phyloP scores from a whole-genome alignment of 2,113 vertebrate species.

The Mastomys natalensis region DNA sequence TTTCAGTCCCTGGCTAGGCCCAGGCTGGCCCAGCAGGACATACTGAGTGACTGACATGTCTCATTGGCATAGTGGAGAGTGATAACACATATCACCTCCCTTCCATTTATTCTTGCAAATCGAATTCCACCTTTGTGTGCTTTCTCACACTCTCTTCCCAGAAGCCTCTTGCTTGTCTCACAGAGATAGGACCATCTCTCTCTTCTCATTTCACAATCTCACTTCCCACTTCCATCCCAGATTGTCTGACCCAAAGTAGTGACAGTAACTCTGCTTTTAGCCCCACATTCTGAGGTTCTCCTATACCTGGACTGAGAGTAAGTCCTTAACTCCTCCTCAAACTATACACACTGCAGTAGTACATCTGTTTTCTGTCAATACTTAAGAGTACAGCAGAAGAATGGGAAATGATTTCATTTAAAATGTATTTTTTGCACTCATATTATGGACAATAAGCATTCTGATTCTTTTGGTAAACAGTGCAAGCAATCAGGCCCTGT shows the following conservation, averaged over 20 bases:
- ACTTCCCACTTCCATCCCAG: not conserved
- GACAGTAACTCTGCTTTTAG: not conserved
- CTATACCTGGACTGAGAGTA: not conserved
- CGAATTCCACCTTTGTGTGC: not conserved
- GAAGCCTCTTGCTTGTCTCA: not conserved
- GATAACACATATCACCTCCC: not conserved
- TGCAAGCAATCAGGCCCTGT: not conserved
- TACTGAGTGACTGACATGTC: not conserved
- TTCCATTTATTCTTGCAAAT: not conserved
- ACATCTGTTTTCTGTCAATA: not conserved
- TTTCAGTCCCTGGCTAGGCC: not conserved
- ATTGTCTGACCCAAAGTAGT: not conserved
- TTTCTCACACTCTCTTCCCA: not conserved
- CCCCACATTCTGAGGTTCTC: not conserved
- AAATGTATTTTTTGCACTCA: not conserved
- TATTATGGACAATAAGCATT: not conserved
- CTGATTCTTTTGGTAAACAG: constrained; percentile 27
- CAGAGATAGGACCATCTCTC: not conserved
- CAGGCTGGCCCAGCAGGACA: not conserved
- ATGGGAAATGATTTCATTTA: constrained; percentile 2
- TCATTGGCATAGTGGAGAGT: not conserved
- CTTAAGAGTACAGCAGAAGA: not conserved
- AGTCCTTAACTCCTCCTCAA: not conserved
- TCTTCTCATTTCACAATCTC: not conserved
- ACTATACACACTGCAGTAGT: not conserved